Percentiles rank a stretch among this genome's conserved stretches.
phyloP scores from a whole-genome alignment of 1,140 invertebrate species.

The Coptotermes formosanus region DNA sequence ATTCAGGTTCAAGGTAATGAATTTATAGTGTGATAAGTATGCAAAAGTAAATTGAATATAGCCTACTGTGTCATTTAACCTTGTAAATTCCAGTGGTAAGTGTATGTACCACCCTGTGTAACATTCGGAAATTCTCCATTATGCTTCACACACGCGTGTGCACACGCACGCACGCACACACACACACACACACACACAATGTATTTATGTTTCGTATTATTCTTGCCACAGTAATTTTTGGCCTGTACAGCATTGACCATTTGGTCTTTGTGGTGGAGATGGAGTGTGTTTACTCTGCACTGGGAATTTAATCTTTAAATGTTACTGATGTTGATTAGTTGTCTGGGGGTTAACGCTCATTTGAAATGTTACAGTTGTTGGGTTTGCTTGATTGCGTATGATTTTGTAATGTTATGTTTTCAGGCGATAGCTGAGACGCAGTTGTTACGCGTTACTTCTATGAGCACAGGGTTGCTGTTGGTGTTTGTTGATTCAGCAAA shows the following conservation, averaged over 20 bases:
- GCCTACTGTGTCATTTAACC: background rate
- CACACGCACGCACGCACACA: no score
- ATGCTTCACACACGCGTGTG: no score
- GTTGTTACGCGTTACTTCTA: slow-evolving; percentile 67
- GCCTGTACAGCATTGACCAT: no score
- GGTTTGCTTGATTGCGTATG: background rate
- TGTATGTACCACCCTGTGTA: no score
- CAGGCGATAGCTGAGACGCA: slow-evolving; percentile 75
- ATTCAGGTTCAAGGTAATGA: background rate
- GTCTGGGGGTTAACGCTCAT: background rate
- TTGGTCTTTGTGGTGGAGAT: no score
- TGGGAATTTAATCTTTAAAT: background rate
- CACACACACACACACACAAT: no score
- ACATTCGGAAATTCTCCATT: no score
- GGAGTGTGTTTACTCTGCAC: no score
- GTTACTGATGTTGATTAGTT: background rate
- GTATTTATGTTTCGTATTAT: no score
- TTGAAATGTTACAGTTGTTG: background rate
- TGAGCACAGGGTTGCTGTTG: slow-evolving; percentile 74
- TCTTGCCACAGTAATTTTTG: no score
- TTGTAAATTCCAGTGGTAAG: no score
- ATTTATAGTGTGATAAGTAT: background rate
- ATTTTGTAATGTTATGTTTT: slow-evolving; percentile 33
- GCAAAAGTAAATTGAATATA: background rate
- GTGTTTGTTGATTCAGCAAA: slow-evolving; percentile 88